Percentiles rank a stretch among this genome's conserved stretches.
Evolutionary conservation across 2,888 invertebrate species (phyloP).

Genomic region (Drosophila stalkeri): DNA sequence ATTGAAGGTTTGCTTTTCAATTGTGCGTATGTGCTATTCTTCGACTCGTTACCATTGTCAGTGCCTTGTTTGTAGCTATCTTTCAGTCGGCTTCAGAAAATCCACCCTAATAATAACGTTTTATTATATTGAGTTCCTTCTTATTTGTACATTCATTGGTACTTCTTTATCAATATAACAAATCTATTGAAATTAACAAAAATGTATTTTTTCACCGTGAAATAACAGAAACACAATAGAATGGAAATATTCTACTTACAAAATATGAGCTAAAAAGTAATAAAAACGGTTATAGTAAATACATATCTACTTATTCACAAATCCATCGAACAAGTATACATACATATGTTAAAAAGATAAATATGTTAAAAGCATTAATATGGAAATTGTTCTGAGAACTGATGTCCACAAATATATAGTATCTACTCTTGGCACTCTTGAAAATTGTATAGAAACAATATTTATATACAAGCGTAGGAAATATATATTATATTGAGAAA

Average conservation of each 20-base stretch:
- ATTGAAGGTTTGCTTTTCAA: constrained; percentile 47
- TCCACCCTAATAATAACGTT: constrained; percentile 70
- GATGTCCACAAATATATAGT: too few species aligned
- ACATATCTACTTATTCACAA: too few species aligned
- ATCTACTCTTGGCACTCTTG: too few species aligned
- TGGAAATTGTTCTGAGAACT: too few species aligned
- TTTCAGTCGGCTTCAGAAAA: constrained; percentile 50
- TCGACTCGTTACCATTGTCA: constrained; percentile 55
- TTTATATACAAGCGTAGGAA: too few species aligned
- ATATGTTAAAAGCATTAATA: too few species aligned
- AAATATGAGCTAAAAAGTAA: too few species aligned
- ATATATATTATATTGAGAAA: too few species aligned
- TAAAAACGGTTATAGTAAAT: too few species aligned
- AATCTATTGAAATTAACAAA: constrained; percentile 42
- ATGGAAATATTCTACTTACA: not conserved
- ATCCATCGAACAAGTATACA: too few species aligned
- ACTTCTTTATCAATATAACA: constrained; percentile 65
- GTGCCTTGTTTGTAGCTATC: constrained; percentile 28
- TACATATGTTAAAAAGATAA: too few species aligned
- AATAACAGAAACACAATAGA: constrained; percentile 39
- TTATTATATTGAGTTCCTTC: constrained; percentile 64
- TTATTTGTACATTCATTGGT: constrained; percentile 38
- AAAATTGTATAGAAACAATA: too few species aligned
- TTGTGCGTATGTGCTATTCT: constrained; percentile 39
- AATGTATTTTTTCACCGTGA: constrained; percentile 50